Conservation (phyloP, 2,888 invertebrate genomes). For the Alviniconcha strummeri region DNA sequence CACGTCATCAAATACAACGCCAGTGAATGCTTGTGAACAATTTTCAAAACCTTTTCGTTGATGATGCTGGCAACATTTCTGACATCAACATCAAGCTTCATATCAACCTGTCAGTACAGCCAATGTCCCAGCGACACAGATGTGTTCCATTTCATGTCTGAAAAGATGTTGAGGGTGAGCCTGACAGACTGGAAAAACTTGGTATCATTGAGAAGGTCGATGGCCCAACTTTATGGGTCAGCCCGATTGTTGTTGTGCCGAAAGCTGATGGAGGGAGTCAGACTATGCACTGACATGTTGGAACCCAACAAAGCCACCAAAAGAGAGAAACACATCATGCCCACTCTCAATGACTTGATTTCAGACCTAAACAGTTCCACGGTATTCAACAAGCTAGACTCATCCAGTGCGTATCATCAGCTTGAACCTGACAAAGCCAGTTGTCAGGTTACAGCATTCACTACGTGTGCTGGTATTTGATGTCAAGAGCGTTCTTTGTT, state of each 20-base stretch:
- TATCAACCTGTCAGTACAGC: conserved; percentile 43
- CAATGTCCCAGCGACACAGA: conserved; percentile 36
- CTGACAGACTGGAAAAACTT: conserved; percentile 39
- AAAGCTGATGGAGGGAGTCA: conserved; percentile 38
- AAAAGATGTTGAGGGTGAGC: conserved; percentile 40
- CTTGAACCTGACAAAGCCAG: no score
- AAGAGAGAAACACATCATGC: no score
- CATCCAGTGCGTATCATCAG: no score
- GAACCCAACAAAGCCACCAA: conserved; percentile 47
- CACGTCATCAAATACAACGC: no score
- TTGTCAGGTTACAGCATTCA: conserved; percentile 46
- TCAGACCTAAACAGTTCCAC: no score
- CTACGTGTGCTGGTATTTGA: conserved; percentile 46
- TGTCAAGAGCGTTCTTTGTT: conserved; percentile 49
- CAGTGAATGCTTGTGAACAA: neutral
- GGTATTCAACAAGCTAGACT: no score
- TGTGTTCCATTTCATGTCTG: no score
- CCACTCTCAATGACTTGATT: no score
- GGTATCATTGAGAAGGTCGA: conserved; percentile 48
- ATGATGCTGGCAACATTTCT: neutral
- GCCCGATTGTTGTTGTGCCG: conserved; percentile 44
- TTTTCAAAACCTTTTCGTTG: neutral
- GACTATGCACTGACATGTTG: conserved; percentile 53
- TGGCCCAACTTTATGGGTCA: conserved; percentile 48
- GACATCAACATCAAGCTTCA: conserved; percentile 38